These are phyloP conservation scores for Silurus glanis DNA, from an alignment of 2,113 vertebrate genomes.

Conservation along the genomic window DNA sequence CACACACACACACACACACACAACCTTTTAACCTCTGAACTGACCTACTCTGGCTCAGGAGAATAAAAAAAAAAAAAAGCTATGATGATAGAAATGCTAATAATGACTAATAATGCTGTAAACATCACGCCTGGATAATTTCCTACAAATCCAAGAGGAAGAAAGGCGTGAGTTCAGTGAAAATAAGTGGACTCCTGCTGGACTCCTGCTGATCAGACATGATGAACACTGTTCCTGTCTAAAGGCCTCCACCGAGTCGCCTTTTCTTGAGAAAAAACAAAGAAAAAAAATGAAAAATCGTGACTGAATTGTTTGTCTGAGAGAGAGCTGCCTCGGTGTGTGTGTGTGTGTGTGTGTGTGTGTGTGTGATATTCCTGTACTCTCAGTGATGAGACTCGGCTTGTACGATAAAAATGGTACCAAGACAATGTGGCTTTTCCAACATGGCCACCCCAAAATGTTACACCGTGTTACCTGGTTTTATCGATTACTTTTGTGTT, in stretches of 20 bases:
- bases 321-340: background rate
- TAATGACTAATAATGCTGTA: background rate
- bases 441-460: background rate
- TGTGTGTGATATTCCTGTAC: background rate
- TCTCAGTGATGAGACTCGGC: background rate
- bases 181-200: background rate
- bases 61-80: background rate
- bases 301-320: background rate
- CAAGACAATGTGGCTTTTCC: background rate
- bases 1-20: background rate
- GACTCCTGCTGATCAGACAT: background rate
- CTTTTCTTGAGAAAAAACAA: too few species aligned
- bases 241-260: background rate
- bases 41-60: background rate
- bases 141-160: background rate
- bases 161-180: background rate
- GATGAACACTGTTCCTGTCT: background rate
- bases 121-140: background rate
- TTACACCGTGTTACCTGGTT: background rate
- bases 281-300: too few species aligned
- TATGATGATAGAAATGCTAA: background rate
- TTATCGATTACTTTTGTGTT: background rate
- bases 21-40: conserved; percentile 18
- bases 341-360: conserved; percentile 7
- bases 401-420: background rate